phyloP scores from a whole-genome alignment of 2,797 vertebrate species.

The Brotogeris chrysoptera region DNA sequence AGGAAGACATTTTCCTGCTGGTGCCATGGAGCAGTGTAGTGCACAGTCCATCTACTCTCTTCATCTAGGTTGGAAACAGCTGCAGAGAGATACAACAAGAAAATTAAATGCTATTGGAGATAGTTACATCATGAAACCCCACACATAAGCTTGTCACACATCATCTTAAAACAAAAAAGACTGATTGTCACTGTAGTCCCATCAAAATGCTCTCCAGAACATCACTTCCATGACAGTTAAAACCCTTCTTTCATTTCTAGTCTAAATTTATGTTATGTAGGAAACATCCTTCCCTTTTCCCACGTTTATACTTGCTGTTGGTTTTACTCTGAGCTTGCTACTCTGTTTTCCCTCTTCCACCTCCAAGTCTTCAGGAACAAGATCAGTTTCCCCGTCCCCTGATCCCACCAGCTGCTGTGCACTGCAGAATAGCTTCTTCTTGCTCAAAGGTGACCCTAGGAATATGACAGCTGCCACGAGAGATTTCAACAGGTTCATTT shows the following conservation, averaged over 20 bases:
- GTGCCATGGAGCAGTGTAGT: constrained; percentile 95
- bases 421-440: neutral
- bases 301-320: neutral
- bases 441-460: neutral
- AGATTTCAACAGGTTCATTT: neutral
- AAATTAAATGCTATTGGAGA: neutral
- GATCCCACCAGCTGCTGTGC: accelerated
- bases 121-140: neutral
- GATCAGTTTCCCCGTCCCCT: neutral
- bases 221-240: neutral
- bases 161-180: neutral
- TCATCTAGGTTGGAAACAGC: constrained; percentile 98
- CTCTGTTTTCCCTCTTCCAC: accelerated
- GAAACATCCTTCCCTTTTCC: neutral
- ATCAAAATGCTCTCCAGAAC: neutral
- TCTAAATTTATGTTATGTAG: neutral
- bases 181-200: neutral
- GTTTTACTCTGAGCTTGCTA: neutral
- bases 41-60: constrained; percentile 96
- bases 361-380: neutral
- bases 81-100: constrained; percentile 58
- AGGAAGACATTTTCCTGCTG: constrained; percentile 98
- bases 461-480: neutral
- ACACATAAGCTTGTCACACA: accelerated
- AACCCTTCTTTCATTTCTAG: neutral